Evolutionary conservation across 2,888 invertebrate species (phyloP).

Genomic region (Tinea semifulvella): DNA sequence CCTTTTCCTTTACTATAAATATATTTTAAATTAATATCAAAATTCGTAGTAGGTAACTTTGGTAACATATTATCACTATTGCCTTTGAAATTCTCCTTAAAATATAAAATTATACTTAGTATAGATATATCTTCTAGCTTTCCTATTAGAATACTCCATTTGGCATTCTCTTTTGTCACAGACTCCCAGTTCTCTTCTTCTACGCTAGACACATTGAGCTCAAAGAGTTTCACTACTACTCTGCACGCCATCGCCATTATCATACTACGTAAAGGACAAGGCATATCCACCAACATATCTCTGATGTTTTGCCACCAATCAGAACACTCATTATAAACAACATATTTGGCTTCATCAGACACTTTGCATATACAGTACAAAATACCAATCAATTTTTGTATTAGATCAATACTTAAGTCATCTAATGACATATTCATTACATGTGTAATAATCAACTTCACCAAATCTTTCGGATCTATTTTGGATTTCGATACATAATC

Average conservation of each 20-base stretch:
- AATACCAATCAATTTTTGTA: constrained; percentile 73
- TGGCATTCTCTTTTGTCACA: constrained; percentile 84
- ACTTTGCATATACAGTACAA: constrained; percentile 72
- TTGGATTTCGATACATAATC: constrained; percentile 35
- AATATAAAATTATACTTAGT: constrained; percentile 74
- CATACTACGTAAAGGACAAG: constrained; percentile 79
- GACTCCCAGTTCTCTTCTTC: constrained; percentile 80
- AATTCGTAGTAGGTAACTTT: constrained; percentile 60
- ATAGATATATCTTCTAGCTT: constrained; percentile 90
- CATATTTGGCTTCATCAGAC: constrained; percentile 66
- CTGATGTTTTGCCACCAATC: constrained; percentile 86
- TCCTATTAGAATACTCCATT: constrained; percentile 87
- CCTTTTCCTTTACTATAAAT: constrained; percentile 76
- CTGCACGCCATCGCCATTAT: constrained; percentile 86
- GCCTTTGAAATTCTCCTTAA: constrained; percentile 47
- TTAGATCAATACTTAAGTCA: constrained; percentile 61
- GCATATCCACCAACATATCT: constrained; percentile 74
- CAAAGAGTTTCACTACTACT: constrained; percentile 70
- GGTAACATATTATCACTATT: constrained; percentile 51
- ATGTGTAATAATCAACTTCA: constrained; percentile 75
- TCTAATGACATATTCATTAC: constrained; percentile 73
- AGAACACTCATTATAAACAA: constrained; percentile 75
- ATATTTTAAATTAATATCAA: constrained; percentile 72
- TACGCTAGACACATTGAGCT: constrained; percentile 45
- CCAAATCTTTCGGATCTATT: constrained; percentile 69